These are phyloP conservation scores for Palythoa grandis DNA, from an alignment of 92 coral and sea anemone genomes.

Conservation along the genomic window DNA sequence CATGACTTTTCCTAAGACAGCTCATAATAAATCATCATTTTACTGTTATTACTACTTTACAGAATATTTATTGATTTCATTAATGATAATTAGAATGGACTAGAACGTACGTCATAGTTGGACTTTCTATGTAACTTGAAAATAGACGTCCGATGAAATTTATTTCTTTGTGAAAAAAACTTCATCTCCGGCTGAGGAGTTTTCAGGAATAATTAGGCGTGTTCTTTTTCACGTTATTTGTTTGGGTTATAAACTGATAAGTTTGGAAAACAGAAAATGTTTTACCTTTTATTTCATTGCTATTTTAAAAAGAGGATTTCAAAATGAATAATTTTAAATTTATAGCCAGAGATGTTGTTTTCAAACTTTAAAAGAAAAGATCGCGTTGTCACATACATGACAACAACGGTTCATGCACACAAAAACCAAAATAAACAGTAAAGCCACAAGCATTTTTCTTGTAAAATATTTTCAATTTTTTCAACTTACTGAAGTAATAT, in stretches of 20 bases:
- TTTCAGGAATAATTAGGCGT: not conserved
- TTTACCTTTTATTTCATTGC: not conserved
- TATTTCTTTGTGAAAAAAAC: not conserved
- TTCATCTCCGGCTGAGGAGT: not conserved
- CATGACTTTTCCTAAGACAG: not conserved
- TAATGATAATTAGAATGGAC: conserved; percentile 20
- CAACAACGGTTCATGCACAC: not conserved
- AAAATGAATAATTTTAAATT: not conserved
- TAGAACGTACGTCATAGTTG: not conserved
- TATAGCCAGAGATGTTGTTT: not conserved
- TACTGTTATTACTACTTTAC: not conserved
- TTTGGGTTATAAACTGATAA: not conserved
- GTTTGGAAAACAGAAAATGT: not conserved
- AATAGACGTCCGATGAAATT: conserved; percentile 14
- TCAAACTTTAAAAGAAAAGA: no score
- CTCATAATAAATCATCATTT: conserved; percentile 11
- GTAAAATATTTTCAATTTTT: not conserved
- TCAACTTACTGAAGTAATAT: not conserved
- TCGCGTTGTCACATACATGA: not conserved
- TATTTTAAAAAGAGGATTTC: not conserved
- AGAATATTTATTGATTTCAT: conserved; percentile 4
- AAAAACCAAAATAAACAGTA: not conserved
- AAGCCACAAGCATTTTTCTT: not conserved
- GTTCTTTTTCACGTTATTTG: not conserved
- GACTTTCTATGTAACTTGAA: not conserved